Conservation (phyloP, 2,888 invertebrate genomes). For the Archips crataeganus region DNA sequence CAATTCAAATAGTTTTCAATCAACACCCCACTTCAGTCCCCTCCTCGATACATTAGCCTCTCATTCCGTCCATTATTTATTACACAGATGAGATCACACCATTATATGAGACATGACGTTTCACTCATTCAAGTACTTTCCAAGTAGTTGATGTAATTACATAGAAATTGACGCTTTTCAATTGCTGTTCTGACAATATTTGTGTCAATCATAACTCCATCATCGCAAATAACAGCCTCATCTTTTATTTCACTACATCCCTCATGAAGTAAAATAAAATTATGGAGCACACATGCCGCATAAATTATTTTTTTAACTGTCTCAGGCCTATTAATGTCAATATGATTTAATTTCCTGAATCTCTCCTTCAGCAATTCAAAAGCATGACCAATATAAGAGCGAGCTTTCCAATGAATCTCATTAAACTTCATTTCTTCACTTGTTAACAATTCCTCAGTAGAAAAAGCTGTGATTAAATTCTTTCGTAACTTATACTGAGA, state of each 20-base stretch:
- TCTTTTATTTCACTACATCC: constrained; percentile 70
- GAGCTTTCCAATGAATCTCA: constrained; percentile 74
- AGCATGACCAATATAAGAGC: constrained; percentile 71
- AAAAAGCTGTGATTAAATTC: constrained; percentile 76
- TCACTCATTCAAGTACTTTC: constrained; percentile 49
- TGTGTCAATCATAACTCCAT: constrained; percentile 71
- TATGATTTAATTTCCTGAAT: constrained; percentile 71
- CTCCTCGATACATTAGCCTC: no score
- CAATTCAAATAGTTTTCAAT: no score
- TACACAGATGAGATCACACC: no score
- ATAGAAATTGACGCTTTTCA: constrained; percentile 78
- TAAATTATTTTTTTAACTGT: constrained; percentile 64
- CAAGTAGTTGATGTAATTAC: constrained; percentile 78
- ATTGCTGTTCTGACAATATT: constrained; percentile 69
- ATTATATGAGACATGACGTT: no score
- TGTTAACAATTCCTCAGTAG: constrained; percentile 72
- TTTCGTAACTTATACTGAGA: constrained; percentile 72
- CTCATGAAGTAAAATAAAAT: constrained; percentile 76
- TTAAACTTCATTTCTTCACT: constrained; percentile 81
- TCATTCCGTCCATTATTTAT: no score
- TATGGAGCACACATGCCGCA: constrained; percentile 77
- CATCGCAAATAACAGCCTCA: constrained; percentile 69
- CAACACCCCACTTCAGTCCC: no score
- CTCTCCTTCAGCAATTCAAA: constrained; percentile 74
- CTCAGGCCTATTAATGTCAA: constrained; percentile 67